These are phyloP conservation scores for Promerops cafer DNA, from an alignment of 2,113 vertebrate species.

Conservation along the genomic window DNA sequence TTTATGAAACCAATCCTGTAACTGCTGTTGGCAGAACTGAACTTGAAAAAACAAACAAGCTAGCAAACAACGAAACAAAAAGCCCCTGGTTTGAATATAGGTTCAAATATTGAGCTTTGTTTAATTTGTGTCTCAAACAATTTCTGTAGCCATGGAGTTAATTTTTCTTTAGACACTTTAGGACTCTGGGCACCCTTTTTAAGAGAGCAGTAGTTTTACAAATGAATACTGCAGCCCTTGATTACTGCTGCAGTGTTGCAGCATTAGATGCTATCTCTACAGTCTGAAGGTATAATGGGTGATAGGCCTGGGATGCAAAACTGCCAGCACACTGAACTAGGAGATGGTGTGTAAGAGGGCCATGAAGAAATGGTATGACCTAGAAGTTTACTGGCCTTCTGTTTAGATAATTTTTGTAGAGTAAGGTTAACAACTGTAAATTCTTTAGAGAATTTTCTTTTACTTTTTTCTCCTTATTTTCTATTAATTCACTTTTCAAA, in stretches of 20 bases:
- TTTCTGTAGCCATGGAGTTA: neutral
- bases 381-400: neutral
- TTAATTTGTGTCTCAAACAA: neutral
- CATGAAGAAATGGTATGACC: neutral
- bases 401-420: neutral
- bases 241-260: neutral
- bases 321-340: neutral
- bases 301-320: neutral
- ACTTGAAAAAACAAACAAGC: neutral
- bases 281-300: neutral
- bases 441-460: neutral
- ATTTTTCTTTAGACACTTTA: neutral
- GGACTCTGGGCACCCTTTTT: neutral
- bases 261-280: neutral
- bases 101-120: neutral
- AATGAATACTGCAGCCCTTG: neutral
- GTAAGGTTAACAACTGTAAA: neutral
- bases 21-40: neutral
- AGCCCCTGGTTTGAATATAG: neutral
- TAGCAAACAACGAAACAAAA: neutral
- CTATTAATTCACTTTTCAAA: neutral
- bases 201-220: neutral
- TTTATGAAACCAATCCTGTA: neutral
- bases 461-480: neutral
- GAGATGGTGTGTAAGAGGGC: neutral